phyloP scores from a whole-genome alignment of 2,888 invertebrate species.

The Ochropleura plecta region DNA sequence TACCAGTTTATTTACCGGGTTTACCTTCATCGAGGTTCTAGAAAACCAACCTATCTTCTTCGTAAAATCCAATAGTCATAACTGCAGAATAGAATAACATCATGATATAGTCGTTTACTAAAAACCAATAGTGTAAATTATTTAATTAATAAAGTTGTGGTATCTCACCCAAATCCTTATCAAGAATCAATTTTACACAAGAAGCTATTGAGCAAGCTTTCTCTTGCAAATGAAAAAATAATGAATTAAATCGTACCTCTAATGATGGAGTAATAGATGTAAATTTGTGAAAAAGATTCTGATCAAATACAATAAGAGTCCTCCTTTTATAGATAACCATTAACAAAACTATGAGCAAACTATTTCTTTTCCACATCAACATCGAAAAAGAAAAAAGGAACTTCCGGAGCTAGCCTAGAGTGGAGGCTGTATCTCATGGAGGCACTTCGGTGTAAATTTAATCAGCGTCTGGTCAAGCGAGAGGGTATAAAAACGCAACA shows the following conservation, averaged over 20 bases:
- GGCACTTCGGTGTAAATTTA: constrained; percentile 29
- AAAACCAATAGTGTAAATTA: not conserved
- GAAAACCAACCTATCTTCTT: no score
- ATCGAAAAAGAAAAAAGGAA: not conserved
- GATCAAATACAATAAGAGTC: no score
- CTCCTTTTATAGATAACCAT: no score
- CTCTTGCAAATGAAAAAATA: no score
- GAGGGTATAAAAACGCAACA: constrained; percentile 30
- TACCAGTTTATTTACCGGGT: not conserved
- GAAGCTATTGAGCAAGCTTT: no score
- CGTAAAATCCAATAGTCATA: not conserved
- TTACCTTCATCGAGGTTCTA: not conserved
- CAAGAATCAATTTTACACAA: no score
- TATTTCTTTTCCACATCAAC: not conserved
- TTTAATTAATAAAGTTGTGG: no score
- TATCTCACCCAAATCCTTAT: no score
- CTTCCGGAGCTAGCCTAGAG: no score
- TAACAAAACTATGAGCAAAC: not conserved
- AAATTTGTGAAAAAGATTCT: no score
- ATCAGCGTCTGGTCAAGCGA: constrained; percentile 31
- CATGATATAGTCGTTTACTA: not conserved
- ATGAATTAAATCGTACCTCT: no score
- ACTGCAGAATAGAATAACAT: not conserved
- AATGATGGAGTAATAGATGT: no score
- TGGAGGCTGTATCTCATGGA: not conserved